A percentile compares a stretch with the other conserved stretches of the same genome.
Conservation (phyloP, 1,140 invertebrate species). For the Panagrolaimus sp. region DNA sequence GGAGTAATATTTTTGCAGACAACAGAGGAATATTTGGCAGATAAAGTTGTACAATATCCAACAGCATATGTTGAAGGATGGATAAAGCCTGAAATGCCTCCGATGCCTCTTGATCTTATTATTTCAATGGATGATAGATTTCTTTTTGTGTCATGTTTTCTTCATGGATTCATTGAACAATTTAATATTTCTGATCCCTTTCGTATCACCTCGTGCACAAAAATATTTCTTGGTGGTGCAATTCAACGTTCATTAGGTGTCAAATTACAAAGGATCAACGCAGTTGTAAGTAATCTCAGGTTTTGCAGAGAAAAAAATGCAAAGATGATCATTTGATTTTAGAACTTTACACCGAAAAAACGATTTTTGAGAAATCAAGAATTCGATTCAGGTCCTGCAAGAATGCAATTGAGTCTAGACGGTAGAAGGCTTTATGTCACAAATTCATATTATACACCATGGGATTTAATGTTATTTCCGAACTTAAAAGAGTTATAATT, state of each 20-base stretch:
- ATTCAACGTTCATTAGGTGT: constrained; percentile 43
- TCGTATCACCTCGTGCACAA: constrained; percentile 29
- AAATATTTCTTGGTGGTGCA: constrained; percentile 42
- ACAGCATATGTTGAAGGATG: constrained; percentile 36
- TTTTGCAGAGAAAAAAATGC: background rate
- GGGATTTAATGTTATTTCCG: constrained; percentile 89
- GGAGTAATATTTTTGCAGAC: constrained; percentile 23
- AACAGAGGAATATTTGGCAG: constrained; percentile 36
- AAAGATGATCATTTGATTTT: constrained; percentile 1
- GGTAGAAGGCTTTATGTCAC: constrained; percentile 86
- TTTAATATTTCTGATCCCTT: constrained; percentile 80
- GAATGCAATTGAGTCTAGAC: constrained; percentile 89
- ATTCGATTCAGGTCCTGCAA: constrained; percentile 79
- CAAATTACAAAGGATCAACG: constrained; percentile 29
- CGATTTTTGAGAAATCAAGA: constrained; percentile 35
- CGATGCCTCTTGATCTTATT: constrained; percentile 65
- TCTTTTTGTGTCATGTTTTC: constrained; percentile 83
- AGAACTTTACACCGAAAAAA: constrained; percentile 24
- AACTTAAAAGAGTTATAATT: constrained; percentile 64
- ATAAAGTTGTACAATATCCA: constrained; percentile 42
- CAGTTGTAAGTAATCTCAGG: constrained; percentile 24
- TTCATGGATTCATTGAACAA: constrained; percentile 84
- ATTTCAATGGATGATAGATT: constrained; percentile 87
- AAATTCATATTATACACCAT: constrained; percentile 78
- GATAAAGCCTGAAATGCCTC: constrained; percentile 35